Percentiles rank a stretch among this genome's conserved stretches.
phyloP scores from a whole-genome alignment of 2,888 invertebrate species.

The Campoletis raptor region DNA sequence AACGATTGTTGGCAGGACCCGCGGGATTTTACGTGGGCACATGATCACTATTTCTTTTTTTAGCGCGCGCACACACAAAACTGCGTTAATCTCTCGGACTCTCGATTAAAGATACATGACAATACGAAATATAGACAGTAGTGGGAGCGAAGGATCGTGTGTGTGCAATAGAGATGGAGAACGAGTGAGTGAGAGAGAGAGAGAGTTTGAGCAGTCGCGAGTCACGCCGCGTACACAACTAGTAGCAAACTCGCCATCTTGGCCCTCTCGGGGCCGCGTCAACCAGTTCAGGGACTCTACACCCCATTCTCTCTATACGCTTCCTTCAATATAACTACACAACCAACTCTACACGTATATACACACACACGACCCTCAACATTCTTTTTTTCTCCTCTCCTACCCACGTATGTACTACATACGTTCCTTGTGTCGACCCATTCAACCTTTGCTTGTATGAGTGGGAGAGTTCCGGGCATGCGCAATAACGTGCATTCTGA shows the following conservation, averaged over 20 bases:
- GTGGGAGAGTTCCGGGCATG: slow-evolving; percentile 18
- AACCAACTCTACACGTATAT: slow-evolving; percentile 29
- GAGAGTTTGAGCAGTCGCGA: slow-evolving; percentile 49
- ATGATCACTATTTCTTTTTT: slow-evolving; percentile 62
- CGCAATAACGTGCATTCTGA: slow-evolving; percentile 6
- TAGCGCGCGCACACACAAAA: neutral
- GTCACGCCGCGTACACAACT: slow-evolving; percentile 76
- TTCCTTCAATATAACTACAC: neutral
- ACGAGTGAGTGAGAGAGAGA: slow-evolving; percentile 12
- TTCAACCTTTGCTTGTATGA: slow-evolving; percentile 13
- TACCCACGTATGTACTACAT: neutral
- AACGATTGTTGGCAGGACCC: slow-evolving; percentile 26
- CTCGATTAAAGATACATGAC: slow-evolving; percentile 6
- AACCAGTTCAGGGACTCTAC: slow-evolving; percentile 74
- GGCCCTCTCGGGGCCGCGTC: slow-evolving; percentile 74
- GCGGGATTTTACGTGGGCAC: slow-evolving; percentile 43
- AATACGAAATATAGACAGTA: slow-evolving; percentile 59
- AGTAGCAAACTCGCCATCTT: slow-evolving; percentile 82
- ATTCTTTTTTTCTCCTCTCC: slow-evolving; percentile 18
- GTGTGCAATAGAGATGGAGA: neutral
- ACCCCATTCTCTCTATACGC: slow-evolving; percentile 55
- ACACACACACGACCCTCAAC: neutral
- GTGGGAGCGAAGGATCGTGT: slow-evolving; percentile 6
- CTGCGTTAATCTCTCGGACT: slow-evolving; percentile 11
- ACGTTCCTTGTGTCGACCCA: slow-evolving; percentile 10